Evolutionary conservation across 2,888 invertebrate species (phyloP), one percentile per base, ranked within the genome.

Genomic region (Parasteatoda lunata): DNA sequence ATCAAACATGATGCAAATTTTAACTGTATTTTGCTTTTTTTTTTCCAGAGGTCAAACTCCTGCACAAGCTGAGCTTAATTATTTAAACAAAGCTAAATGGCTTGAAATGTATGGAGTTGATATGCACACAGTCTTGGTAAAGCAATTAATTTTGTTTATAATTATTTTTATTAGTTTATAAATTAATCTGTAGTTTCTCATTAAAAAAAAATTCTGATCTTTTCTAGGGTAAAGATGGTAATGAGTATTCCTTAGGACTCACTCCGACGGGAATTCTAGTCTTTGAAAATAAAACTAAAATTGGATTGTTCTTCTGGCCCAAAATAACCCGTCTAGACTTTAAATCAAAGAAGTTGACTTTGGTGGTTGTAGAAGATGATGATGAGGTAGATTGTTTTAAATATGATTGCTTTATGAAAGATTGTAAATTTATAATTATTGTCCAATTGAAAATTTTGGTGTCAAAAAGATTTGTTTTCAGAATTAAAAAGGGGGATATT

Each of bases 221-320:
- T n/a, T 75, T 92, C 68, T 90, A 94, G 94, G 98, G 98, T 3
- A 97, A 98, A 93, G 99, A 99, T 93, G 96, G 97, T 52, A 96
- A 97, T 93, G 97, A 97, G 92, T 99, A 99, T 93, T 96, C 96
- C 89, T 93, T 99, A 82, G 99, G 99, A 2, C 93, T 99, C 84
- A 99, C 99, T 11, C 99, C 99, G 66, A 98, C 98, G 11, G 99
- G 99, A 0, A 97, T 99, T 91, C 94, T 99, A 79, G 98, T 99
- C 7, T 99, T 98, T 92, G 99, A 99, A 92, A 97, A 97, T 48
- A 94, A 94, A 79, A 96, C 97, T 91, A 99, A 99, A 93, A 99
- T 99, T 90, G 99, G 99, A 0, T 93, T 99, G 30, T 99, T 99
- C 93, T 98, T 98, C 92, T 99, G 99, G 94, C 99, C 99, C 3